These are phyloP conservation scores for Lasius platythorax DNA, from an alignment of 2,888 invertebrate genomes.

Conservation along the genomic window DNA sequence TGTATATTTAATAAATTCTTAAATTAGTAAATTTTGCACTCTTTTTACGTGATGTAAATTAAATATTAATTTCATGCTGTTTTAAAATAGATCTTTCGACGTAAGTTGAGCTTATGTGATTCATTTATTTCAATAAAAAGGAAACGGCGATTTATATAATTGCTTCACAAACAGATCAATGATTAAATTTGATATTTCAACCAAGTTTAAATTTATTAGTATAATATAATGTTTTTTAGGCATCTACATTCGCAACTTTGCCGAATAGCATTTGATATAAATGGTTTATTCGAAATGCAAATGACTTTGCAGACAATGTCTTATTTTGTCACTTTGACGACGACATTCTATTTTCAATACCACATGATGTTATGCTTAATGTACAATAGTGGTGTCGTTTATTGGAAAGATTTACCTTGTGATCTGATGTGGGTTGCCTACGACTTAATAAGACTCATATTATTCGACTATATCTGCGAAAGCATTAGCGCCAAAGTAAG, in stretches of 20 bases:
- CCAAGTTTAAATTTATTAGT: not conserved
- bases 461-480: conserved; percentile 15
- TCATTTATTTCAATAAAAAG: too few relatives aligned
- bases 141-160: not conserved
- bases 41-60: too few relatives aligned
- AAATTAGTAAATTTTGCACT: too few relatives aligned
- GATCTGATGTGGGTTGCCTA: too few relatives aligned
- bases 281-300: not conserved
- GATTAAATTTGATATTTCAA: not conserved
- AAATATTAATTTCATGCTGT: too few relatives aligned
- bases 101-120: too few relatives aligned
- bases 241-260: conserved; percentile 14
- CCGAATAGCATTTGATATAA: not conserved
- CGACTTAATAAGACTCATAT: not conserved
- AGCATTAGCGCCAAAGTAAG: conserved; percentile 28
- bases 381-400: not conserved
- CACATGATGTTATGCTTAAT: not conserved
- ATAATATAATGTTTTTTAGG: not conserved
- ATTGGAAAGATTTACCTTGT: not conserved
- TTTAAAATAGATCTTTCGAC: too few relatives aligned
- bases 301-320: conserved; percentile 5
- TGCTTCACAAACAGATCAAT: not conserved
- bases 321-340: not conserved
- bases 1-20: too few relatives aligned
- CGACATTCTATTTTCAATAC: not conserved